Percentiles rank a stretch among this genome's conserved stretches.
Evolutionary conservation across 2,888 invertebrate species (phyloP).

Genomic region (Linnaemya vulpina): DNA sequence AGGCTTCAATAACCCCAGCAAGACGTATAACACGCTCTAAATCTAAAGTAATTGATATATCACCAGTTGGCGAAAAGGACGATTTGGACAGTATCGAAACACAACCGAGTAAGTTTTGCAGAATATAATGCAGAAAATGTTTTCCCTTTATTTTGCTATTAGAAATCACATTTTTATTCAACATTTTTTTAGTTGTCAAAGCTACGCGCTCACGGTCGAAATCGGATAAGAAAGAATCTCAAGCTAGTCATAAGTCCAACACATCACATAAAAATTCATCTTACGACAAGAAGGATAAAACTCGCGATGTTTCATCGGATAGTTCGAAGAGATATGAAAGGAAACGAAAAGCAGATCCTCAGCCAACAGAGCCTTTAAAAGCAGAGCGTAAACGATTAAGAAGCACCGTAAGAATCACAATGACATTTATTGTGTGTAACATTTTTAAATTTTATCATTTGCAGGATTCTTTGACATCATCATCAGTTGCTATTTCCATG

Average conservation of each 20-base stretch:
- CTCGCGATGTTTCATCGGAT: background rate
- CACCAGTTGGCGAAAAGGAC: background rate
- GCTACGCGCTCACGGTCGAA: constrained; percentile 40
- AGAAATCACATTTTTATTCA: background rate
- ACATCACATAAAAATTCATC: background rate
- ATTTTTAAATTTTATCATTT: constrained; percentile 8
- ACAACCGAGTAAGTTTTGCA: constrained; percentile 41
- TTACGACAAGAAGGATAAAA: background rate
- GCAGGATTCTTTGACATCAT: constrained; percentile 10
- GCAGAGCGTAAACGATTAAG: constrained; percentile 56
- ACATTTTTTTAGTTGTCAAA: constrained; percentile 8
- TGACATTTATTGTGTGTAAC: background rate
- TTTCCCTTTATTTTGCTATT: background rate
- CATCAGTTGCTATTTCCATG: constrained; percentile 64
- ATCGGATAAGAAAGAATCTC: constrained; percentile 51
- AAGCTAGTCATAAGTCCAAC: constrained; percentile 34
- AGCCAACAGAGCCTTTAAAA: background rate
- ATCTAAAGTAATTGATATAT: constrained; percentile 42
- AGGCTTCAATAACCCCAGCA: background rate
- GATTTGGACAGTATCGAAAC: constrained; percentile 20
- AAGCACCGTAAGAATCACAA: constrained; percentile 41
- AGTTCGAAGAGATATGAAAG: constrained; percentile 30
- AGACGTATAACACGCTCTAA: constrained; percentile 60
- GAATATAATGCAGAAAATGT: background rate
- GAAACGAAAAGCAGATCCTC: constrained; percentile 48